phyloP scores from a whole-genome alignment of 1,140 invertebrate genomes.

The Listronotus bonariensis region DNA sequence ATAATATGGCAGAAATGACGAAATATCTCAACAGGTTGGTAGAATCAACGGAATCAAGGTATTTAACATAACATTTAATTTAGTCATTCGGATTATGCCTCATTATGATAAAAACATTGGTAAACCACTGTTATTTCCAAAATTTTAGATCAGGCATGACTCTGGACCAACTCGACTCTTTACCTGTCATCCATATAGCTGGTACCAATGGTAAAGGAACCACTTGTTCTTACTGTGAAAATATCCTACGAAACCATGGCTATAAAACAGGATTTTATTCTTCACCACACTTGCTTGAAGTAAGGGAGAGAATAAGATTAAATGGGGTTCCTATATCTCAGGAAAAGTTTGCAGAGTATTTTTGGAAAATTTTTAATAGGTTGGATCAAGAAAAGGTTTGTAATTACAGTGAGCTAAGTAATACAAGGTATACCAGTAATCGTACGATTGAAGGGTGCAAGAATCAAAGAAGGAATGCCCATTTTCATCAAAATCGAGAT shows the following conservation, averaged over 20 bases:
- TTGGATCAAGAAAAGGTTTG: conserved; percentile 59
- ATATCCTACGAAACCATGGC: conserved; percentile 83
- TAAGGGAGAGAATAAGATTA: conserved; percentile 91
- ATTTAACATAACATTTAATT: neutral
- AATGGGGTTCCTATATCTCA: conserved; percentile 80
- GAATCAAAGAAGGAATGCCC: no score
- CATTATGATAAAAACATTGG: no score
- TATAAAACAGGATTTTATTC: conserved; percentile 93
- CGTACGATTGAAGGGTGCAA: no score
- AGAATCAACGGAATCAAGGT: neutral
- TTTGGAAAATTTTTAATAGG: conserved; percentile 80
- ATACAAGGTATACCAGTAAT: no score
- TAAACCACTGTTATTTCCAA: no score
- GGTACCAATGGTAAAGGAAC: conserved; percentile 97
- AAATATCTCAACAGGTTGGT: conserved; percentile 47
- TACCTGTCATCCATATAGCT: conserved; percentile 90
- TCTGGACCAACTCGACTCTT: conserved; percentile 64
- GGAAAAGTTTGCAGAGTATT: conserved; percentile 76
- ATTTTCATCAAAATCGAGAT: no score
- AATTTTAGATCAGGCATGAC: conserved; percentile 65
- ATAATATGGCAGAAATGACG: conserved; percentile 42
- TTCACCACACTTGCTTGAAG: conserved; percentile 92
- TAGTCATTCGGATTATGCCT: neutral
- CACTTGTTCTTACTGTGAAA: conserved; percentile 92
- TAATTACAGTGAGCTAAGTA: no score